Percentiles rank a stretch among this genome's conserved stretches.
Conservation (phyloP, 2,888 invertebrate species). For the Callyntrura guangdongensis region DNA sequence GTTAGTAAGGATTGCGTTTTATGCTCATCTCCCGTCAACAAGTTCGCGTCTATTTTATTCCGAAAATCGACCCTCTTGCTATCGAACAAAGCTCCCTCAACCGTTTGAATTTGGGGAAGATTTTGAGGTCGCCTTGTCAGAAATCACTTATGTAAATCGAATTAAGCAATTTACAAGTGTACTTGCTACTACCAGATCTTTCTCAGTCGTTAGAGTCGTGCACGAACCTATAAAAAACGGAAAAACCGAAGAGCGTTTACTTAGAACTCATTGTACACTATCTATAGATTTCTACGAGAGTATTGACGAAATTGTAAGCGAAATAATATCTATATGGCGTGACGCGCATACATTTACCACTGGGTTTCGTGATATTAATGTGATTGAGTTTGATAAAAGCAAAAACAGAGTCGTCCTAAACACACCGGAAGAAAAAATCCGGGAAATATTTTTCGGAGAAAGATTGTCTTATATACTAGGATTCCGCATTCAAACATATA, state of each 20-base stretch:
- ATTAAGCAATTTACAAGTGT: neutral
- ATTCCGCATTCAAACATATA: neutral
- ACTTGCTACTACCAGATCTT: neutral
- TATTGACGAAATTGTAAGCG: neutral
- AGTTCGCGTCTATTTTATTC: neutral
- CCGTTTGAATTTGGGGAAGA: neutral
- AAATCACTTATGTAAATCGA: slow-evolving; percentile 29
- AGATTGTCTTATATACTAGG: neutral
- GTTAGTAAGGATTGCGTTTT: too few species aligned
- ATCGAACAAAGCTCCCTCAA: slow-evolving; percentile 11
- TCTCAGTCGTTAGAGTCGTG: neutral
- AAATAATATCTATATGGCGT: neutral
- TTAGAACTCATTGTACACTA: neutral
- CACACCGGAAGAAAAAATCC: neutral
- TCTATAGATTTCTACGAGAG: neutral
- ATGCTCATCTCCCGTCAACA: neutral
- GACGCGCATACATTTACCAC: neutral
- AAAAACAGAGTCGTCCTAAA: neutral
- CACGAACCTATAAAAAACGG: neutral
- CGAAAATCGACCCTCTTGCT: slow-evolving; percentile 8
- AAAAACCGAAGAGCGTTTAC: neutral
- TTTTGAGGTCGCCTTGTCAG: slow-evolving; percentile 24
- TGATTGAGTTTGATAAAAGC: neutral
- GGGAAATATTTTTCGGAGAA: neutral
- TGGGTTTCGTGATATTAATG: neutral